Conservation (phyloP, 2,888 invertebrate species). For the Machimus rusticus region DNA sequence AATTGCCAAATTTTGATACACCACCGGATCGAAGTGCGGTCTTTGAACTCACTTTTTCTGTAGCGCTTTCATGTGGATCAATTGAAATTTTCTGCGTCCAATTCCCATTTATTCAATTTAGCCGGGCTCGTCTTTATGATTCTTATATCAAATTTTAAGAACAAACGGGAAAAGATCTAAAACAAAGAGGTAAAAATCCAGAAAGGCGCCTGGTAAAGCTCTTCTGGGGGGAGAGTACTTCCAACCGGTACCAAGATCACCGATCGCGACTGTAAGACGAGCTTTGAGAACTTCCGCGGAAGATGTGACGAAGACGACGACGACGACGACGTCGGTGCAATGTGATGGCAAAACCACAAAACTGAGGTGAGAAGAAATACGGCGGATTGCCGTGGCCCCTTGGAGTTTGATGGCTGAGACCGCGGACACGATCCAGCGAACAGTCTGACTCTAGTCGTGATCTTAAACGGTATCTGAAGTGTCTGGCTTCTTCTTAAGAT, state of each 20-base stretch:
- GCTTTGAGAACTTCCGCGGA: constrained; percentile 10
- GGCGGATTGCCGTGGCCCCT: neutral
- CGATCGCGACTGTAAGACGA: neutral
- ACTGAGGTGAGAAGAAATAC: constrained; percentile 1
- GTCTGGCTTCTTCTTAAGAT: neutral
- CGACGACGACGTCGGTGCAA: neutral
- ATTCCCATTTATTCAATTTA: neutral
- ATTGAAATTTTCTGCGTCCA: neutral
- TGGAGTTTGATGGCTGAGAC: constrained; percentile 8
- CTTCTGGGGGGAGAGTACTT: neutral
- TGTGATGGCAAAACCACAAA: constrained; percentile 2
- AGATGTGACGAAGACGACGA: neutral
- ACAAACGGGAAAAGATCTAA: neutral
- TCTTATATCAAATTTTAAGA: neutral
- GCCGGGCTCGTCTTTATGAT: neutral
- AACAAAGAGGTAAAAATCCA: neutral
- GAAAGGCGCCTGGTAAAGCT: neutral
- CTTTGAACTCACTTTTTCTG: neutral
- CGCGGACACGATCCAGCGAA: neutral
- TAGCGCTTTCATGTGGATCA: neutral
- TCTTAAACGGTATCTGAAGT: constrained; percentile 42
- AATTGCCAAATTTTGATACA: neutral
- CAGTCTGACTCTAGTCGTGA: constrained; percentile 46
- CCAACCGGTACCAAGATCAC: neutral
- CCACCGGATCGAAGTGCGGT: neutral